Base-by-base conservation (phyloP, 1,140 invertebrate species). In the Cecropterus lyciades region DNA sequence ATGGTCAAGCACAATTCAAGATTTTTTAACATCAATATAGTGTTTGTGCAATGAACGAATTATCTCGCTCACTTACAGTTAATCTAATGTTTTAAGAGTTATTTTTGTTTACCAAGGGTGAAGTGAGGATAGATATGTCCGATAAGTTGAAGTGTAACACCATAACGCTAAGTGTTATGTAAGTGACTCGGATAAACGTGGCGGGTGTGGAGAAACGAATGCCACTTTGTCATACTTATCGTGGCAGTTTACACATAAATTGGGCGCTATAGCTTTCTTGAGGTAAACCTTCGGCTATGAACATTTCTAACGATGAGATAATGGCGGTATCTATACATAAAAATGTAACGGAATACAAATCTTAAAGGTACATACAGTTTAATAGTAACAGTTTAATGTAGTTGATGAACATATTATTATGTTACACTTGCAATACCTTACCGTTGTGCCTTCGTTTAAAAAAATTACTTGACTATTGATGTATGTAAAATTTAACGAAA, bases 191-290 rank as follows among this genome's bases (percentile, higher is more conserved):
- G 55, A 57, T 57, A 57, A 57, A 57, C 20, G 55, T 57, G n/a
- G 55, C 16, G 15, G 53, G 11, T 56, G 20, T 27, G 20, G 42
- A 15, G 42, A 15, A 52, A n/a, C 55, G 17, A 57, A 68, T 53
- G 51, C 49, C 57, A 63, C 66, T 62, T 46, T 46, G 66, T 68
- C 57, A 68, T 60, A 68, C 66, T 69, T 69, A 64, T 64, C 60
- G 53, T 46, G 60, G 67, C 65, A 43, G 45, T 52, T 43, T 37
- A 56, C 60, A 56, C 52, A 64, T 62, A 56, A 64, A 64, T 69
- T 64, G 55, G 62, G 67, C 49, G 52, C 60, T 56, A 63, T 69
- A 37, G 52, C 52, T 62, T 49, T 62, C 57, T 62, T 62, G 33
- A 49, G 49, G 60, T 59, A 52, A 62, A 69, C 53, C 64, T 16